Evolutionary conservation across 2,797 vertebrate species (phyloP).

Genomic region (Sebastes kiyomatsui): DNA sequence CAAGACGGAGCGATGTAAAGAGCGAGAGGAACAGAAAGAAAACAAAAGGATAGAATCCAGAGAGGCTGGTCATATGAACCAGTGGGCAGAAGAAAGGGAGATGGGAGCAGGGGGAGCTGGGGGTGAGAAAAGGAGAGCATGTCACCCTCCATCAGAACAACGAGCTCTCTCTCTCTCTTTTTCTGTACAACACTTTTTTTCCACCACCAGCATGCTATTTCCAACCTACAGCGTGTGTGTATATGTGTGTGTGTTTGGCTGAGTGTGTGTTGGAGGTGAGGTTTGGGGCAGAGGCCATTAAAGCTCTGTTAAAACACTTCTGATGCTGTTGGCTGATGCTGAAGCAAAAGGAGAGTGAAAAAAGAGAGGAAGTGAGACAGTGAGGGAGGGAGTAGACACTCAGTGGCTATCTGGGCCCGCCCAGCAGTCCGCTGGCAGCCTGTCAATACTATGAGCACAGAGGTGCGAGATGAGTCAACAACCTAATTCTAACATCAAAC

Average conservation of each 20-base stretch:
- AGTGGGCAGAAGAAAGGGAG: conserved; percentile 21
- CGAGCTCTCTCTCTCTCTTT: conserved; percentile 38
- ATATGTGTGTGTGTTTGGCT: conserved; percentile 22
- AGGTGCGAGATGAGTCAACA: conserved; percentile 98
- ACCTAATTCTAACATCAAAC: conserved; percentile 98
- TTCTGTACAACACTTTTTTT: conserved; percentile 65
- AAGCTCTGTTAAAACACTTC: conserved; percentile 99
- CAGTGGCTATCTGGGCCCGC: conserved; percentile 88
- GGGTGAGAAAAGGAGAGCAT: conserved; percentile 86
- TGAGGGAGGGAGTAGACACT: conserved; percentile 60
- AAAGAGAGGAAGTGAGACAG: conserved; percentile 61
- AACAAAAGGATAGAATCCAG: conserved; percentile 21
- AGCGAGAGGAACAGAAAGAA: background rate
- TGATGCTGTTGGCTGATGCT: conserved; percentile 94
- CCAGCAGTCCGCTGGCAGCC: conserved; percentile 86
- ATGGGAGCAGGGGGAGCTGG: conserved; percentile 32
- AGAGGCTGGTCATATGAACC: conserved; percentile 21
- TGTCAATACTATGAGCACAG: conserved; percentile 97
- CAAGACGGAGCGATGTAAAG: background rate
- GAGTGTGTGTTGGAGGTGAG: conserved; percentile 64
- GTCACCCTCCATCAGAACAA: conserved; percentile 85
- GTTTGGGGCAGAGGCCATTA: conserved; percentile 88
- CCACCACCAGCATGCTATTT: conserved; percentile 89
- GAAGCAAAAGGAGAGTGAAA: conserved; percentile 84
- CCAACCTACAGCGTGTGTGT: conserved; percentile 80